Evolutionary conservation across 2,797 vertebrate species (phyloP).

Genomic region (Siniperca undulata): DNA sequence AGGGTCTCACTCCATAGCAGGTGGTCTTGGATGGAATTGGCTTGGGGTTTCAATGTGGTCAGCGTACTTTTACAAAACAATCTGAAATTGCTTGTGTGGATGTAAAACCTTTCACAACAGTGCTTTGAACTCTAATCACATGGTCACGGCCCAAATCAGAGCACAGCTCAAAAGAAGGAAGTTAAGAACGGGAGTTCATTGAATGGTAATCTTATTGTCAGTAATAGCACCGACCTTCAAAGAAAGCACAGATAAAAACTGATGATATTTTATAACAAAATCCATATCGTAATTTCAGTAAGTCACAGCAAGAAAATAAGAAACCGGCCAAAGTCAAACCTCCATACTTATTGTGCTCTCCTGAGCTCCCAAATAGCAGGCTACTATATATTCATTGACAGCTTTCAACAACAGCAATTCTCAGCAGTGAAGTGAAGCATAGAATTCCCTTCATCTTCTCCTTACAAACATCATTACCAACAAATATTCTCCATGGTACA

Average conservation of each 20-base stretch:
- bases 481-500: conserved; percentile 37
- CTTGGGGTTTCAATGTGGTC: not conserved
- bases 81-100: not conserved
- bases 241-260: not conserved
- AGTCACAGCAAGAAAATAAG: conserved; percentile 23
- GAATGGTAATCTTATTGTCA: not conserved
- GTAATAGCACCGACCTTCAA: not conserved
- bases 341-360: not conserved
- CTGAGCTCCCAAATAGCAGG: conserved; percentile 13
- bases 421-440: conserved; percentile 9
- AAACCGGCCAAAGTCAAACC: not conserved
- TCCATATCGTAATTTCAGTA: conserved; percentile 7
- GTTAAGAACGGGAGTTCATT: not conserved
- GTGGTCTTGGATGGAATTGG: not conserved
- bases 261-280: conserved; percentile 11
- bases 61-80: conserved; percentile 2
- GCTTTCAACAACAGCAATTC: conserved; percentile 30
- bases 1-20: not conserved
- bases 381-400: conserved; percentile 46
- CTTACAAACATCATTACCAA: conserved; percentile 34
- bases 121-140: not conserved
- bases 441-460: conserved; percentile 42
- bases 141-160: not conserved
- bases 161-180: not conserved
- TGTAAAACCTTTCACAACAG: conserved; percentile 5